phyloP scores from a whole-genome alignment of 2,888 invertebrate genomes.

The Hyles lineata region DNA sequence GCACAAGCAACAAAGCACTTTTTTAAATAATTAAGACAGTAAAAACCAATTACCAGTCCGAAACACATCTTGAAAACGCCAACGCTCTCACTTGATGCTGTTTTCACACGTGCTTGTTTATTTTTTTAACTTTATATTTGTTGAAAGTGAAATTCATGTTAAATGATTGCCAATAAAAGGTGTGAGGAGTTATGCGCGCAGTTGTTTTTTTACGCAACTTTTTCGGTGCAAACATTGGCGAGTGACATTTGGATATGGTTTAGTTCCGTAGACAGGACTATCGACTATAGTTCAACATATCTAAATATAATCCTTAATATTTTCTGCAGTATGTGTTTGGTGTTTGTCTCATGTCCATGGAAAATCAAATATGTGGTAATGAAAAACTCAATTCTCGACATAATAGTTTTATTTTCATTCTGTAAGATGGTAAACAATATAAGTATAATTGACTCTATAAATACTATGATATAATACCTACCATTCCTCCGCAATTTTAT shows the following conservation, averaged over 20 bases:
- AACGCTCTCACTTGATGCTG: constrained; percentile 10
- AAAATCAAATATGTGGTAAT: too few species aligned
- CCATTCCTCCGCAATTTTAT: too few species aligned
- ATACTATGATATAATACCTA: too few species aligned
- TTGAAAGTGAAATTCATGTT: constrained; percentile 25
- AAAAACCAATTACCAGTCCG: not conserved
- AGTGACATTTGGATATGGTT: not conserved
- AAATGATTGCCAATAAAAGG: constrained; percentile 24
- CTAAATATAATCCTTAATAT: too few species aligned
- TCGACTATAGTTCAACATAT: not conserved
- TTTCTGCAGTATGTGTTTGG: too few species aligned
- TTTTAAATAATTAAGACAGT: not conserved
- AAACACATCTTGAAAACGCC: constrained; percentile 12
- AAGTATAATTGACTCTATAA: too few species aligned
- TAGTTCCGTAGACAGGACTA: not conserved
- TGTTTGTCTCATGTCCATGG: too few species aligned
- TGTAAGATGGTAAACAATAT: too few species aligned
- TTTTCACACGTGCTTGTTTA: constrained; percentile 13
- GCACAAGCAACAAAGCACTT: not conserved
- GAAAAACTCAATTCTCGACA: too few species aligned
- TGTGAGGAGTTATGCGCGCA: constrained; percentile 2
- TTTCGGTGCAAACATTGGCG: not conserved
- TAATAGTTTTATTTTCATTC: too few species aligned
- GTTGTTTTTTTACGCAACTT: not conserved
- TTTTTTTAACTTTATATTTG: constrained; percentile 14